Percentiles rank a stretch among this genome's conserved stretches.
Evolutionary conservation across 1,140 invertebrate species (phyloP).

Genomic region (Drosophila lacertosa): DNA sequence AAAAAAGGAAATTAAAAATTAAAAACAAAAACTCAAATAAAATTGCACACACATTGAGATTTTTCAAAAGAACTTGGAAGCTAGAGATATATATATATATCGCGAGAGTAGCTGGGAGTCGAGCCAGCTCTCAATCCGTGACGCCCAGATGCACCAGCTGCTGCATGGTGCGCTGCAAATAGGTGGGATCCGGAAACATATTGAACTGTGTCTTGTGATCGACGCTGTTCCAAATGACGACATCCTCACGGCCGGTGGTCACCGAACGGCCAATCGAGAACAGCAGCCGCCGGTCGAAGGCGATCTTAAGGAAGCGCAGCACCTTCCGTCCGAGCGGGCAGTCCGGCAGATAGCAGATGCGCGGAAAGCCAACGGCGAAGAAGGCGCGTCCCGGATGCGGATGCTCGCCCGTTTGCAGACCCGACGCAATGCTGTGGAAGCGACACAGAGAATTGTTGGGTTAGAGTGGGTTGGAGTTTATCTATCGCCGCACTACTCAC

Average conservation of each 20-base stretch:
- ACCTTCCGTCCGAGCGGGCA: conserved; percentile 90
- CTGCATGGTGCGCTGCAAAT: conserved; percentile 89
- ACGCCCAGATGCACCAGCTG: conserved; percentile 90
- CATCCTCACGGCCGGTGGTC: conserved; percentile 94
- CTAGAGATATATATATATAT: conserved; percentile 7
- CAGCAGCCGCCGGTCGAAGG: conserved; percentile 92
- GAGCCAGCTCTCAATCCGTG: conserved; percentile 85
- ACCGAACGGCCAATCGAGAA: conserved; percentile 94
- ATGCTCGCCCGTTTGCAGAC: conserved; percentile 92
- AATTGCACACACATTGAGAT: conserved; percentile 82
- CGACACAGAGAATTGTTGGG: conserved; percentile 1
- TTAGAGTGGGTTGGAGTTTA: neutral
- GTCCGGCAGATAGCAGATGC: conserved; percentile 92
- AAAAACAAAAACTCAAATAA: conserved; percentile 47
- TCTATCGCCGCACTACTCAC: conserved; percentile 85
- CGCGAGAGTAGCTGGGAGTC: neutral
- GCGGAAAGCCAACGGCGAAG: conserved; percentile 93
- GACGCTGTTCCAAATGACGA: conserved; percentile 96
- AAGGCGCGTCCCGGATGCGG: conserved; percentile 92
- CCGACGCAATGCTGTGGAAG: conserved; percentile 90
- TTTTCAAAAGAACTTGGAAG: conserved; percentile 41
- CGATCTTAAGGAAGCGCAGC: conserved; percentile 90
- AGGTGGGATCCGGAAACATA: conserved; percentile 91
- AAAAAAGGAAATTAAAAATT: conserved; percentile 36
- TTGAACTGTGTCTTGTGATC: conserved; percentile 94